Evolutionary conservation across 2,797 vertebrate genomes (phyloP).

Genomic region (Spondyliosoma cantharus): DNA sequence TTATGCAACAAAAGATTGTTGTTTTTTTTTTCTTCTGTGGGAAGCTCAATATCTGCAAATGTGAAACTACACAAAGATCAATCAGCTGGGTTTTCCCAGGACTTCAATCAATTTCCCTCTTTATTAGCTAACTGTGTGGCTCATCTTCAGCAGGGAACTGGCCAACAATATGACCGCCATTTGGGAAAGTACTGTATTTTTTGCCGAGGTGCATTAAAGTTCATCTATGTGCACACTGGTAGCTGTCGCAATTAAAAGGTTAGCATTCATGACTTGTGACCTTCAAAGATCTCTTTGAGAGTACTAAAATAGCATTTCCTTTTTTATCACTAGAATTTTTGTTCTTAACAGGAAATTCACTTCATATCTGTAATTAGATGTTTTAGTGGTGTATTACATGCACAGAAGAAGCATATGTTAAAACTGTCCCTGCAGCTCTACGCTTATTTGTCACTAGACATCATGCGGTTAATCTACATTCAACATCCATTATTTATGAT

Average conservation of each 20-base stretch:
- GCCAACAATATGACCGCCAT: neutral
- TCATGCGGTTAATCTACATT: neutral
- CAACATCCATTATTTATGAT: too few species aligned
- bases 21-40: too few species aligned
- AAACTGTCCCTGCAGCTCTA: neutral
- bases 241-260: conserved; percentile 1
- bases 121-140: neutral
- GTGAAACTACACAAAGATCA: neutral
- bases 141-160: conserved; percentile 7
- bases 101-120: neutral
- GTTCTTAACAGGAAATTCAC: neutral
- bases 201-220: neutral
- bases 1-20: neutral
- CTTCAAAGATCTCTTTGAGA: neutral
- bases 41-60: too few species aligned
- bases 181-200: conserved; percentile 3
- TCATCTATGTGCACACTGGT: neutral
- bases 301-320: conserved; percentile 8
- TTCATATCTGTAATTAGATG: conserved; percentile 10
- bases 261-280: neutral
- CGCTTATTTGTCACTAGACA: neutral
- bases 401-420: neutral
- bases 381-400: neutral
- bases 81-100: neutral
- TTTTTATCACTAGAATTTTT: neutral